A percentile compares a stretch with the other conserved stretches of the same genome.
phyloP scores from a whole-genome alignment of 2,797 vertebrate species.

The Anguilla megastoma region DNA sequence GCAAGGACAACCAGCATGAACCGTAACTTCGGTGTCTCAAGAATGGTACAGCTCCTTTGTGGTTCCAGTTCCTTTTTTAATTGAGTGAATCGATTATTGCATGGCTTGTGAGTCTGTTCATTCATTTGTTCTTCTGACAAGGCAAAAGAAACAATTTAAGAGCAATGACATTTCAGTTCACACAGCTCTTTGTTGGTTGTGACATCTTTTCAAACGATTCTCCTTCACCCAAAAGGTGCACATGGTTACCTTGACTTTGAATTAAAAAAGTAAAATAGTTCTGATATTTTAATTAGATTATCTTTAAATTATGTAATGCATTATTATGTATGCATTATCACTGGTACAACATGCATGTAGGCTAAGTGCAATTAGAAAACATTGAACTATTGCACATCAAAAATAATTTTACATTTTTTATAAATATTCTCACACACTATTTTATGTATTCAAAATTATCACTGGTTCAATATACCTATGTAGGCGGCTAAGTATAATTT shows the following conservation, averaged over 20 bases:
- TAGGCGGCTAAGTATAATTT: not conserved
- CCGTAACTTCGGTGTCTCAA: not conserved
- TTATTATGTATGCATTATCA: not conserved
- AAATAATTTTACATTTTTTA: not conserved
- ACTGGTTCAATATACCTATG: not conserved
- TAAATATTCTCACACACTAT: not conserved
- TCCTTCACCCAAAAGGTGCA: not conserved
- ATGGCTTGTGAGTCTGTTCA: not conserved
- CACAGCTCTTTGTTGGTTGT: not conserved
- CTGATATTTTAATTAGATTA: not conserved
- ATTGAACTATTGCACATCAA: not conserved
- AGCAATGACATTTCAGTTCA: not conserved
- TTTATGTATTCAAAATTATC: not conserved
- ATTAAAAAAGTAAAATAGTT: not conserved
- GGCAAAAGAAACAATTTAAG: not conserved
- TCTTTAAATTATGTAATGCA: conserved; percentile 1
- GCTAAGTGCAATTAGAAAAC: not conserved
- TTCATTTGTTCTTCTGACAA: not conserved
- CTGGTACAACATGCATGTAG: not conserved
- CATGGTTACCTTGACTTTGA: conserved; percentile 3
- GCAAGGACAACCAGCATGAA: not conserved
- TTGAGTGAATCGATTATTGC: not conserved
- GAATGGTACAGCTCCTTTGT: too few relatives aligned
- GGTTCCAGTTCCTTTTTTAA: not conserved
- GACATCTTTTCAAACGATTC: not conserved